Base-by-base conservation (phyloP, 92 coral and sea anemone genomes). In the Metridium senile region DNA sequence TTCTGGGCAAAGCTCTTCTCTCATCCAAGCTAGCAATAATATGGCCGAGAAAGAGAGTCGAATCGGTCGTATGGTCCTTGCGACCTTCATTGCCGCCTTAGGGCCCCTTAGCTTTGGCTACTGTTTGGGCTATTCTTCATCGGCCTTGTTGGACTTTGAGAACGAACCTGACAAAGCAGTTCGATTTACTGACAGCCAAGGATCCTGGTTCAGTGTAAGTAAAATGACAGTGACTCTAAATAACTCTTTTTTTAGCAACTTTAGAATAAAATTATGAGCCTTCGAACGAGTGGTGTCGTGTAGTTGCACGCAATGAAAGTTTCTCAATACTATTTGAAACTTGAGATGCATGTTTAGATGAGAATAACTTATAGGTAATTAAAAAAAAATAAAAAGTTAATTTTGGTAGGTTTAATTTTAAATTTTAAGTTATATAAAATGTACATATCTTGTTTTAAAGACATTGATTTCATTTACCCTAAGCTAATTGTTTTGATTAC, bases 61-160 rank as follows among this genome's bases (percentile, higher is more conserved):
- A 77, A 74, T 78, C 29, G 58, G 82, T 10, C 68, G 80, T 25
- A 58, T 87, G 57, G 67, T 93, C 23, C 39, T 88, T 1, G 97
- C 98, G 0, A 85, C 98, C 0, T 85, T 93, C 20, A 68, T 86
- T 1, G 97, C 93, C 11, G 85, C 91, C 7, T 75, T 93, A 7
- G 98, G 98, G 0, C 81, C 98, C 4, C 58, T 91, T 9, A 82
- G 91, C 77, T 93, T 91, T 74, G 98, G 98, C 1, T 93, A 57
- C 77, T 83, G 83, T 22, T 71, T 93, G n/a, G 92, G 87, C 0
- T 93, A 93, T 64, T 86, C 98, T 0, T 93, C 98, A 8, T 91
- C 98, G 1, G 98, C 92, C 20, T 70, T 83, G 54, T 72, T 87
- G 49, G 95, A 93, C 58, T 81, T 93, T 23, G 11, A 77, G 51